phyloP scores from a whole-genome alignment of 2,888 invertebrate species.

The Cistogaster globosa region DNA sequence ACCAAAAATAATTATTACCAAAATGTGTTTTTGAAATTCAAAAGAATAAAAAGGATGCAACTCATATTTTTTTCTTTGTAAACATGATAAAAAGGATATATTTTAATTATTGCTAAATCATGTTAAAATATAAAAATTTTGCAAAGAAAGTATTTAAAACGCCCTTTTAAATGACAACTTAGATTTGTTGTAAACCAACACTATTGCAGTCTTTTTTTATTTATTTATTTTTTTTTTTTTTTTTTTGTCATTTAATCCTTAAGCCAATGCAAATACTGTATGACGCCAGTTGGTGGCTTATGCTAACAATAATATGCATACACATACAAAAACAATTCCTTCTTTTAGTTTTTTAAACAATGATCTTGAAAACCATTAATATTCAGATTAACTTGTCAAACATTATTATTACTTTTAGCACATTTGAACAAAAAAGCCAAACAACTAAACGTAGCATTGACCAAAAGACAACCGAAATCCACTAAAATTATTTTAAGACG shows the following conservation, averaged over 20 bases:
- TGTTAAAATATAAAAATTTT: constrained; percentile 28
- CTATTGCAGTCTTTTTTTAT: constrained; percentile 43
- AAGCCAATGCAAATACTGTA: constrained; percentile 32
- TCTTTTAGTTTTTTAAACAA: constrained; percentile 6
- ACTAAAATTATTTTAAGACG: constrained; percentile 23
- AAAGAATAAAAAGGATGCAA: constrained; percentile 28
- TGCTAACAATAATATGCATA: not conserved
- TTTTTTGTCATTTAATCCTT: constrained; percentile 58
- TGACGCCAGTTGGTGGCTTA: constrained; percentile 68
- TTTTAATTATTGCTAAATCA: constrained; percentile 68
- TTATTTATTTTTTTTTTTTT: too few species aligned
- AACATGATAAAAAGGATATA: constrained; percentile 12
- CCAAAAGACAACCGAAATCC: constrained; percentile 24
- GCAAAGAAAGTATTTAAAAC: constrained; percentile 25
- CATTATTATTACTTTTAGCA: constrained; percentile 69
- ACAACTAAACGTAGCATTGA: not conserved
- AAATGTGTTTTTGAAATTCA: not conserved
- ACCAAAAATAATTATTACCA: constrained; percentile 6
- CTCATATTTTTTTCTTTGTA: constrained; percentile 27
- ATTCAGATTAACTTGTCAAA: constrained; percentile 70
- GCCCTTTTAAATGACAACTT: constrained; percentile 55
- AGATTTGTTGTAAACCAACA: not conserved
- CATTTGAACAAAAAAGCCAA: constrained; percentile 45
- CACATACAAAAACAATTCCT: not conserved
- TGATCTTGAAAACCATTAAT: constrained; percentile 62